A percentile compares a stretch with the other conserved stretches of the same genome.
phyloP scores from a whole-genome alignment of 2,113 vertebrate species.

The Jaculus jaculus region DNA sequence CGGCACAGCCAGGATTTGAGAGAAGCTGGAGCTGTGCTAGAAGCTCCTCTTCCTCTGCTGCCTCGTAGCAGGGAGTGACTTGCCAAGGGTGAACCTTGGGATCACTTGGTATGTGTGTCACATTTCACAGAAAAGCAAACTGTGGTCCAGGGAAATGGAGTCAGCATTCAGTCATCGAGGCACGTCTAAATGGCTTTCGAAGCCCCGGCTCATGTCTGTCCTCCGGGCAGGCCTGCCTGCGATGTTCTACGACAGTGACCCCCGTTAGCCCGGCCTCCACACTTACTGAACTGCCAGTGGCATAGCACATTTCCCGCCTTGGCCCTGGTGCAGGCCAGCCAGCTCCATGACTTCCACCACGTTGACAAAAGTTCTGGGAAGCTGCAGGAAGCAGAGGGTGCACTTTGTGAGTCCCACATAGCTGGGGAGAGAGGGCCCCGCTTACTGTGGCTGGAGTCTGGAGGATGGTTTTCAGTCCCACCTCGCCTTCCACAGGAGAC shows the following conservation, averaged over 20 bases:
- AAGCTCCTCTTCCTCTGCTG: background rate
- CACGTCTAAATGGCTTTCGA: background rate
- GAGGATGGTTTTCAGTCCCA: background rate
- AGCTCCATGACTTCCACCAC: slow-evolving; percentile 90
- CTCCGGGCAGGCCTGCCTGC: background rate
- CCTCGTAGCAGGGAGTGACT: background rate
- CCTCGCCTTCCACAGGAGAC: background rate
- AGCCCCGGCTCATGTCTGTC: background rate
- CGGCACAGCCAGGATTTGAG: background rate
- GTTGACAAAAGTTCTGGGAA: slow-evolving; percentile 91
- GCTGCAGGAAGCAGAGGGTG: slow-evolving; percentile 83
- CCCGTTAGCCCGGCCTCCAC: background rate
- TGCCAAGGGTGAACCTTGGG: background rate
- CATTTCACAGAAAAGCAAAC: background rate
- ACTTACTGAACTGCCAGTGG: slow-evolving; percentile 85
- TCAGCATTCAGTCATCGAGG: background rate
- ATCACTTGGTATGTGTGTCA: background rate
- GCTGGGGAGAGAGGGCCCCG: background rate
- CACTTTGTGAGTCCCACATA: background rate
- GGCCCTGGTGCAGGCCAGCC: slow-evolving; percentile 85
- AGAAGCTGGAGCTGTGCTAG: background rate
- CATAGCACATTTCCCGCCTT: slow-evolving; percentile 82
- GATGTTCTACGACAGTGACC: fast-evolving
- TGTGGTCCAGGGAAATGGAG: background rate
- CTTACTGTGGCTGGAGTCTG: background rate